Evolutionary conservation across 2,797 vertebrate genomes (phyloP).

Genomic region (Carduelis carduelis): DNA sequence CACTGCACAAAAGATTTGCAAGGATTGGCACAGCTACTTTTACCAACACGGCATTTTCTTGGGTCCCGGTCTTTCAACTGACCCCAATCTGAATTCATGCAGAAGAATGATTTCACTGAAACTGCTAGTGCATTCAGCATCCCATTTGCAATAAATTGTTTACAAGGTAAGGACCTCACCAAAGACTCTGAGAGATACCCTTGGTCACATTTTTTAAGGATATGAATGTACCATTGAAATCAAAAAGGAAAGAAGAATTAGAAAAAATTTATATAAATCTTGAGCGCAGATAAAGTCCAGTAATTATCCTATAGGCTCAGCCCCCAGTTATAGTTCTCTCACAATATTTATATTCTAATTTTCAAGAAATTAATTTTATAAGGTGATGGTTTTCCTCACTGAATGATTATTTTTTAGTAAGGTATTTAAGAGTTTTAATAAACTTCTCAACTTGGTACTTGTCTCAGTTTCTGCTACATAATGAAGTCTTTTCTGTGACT

Average conservation of each 20-base stretch:
- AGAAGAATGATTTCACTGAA: background rate
- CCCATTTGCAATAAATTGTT: background rate
- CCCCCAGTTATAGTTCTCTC: background rate
- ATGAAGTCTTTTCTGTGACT: background rate
- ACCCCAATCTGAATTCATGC: background rate
- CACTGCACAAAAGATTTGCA: background rate
- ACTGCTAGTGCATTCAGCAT: background rate
- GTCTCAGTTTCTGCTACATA: background rate
- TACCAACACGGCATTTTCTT: background rate
- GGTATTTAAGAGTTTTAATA: background rate
- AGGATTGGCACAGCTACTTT: rapidly evolving
- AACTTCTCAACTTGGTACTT: background rate
- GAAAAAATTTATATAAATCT: background rate
- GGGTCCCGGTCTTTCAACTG: background rate
- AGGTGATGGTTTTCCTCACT: background rate
- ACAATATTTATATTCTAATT: background rate
- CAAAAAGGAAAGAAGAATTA: background rate
- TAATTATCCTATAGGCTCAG: background rate
- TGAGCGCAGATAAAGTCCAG: background rate
- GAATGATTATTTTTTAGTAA: background rate
- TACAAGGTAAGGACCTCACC: background rate
- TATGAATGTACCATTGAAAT: background rate
- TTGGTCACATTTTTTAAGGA: background rate
- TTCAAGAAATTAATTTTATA: background rate
- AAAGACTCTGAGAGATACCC: background rate